Evolutionary conservation across 2,797 vertebrate species (phyloP), one percentile per base, ranked within the genome.

Genomic region (Hylomyscus alleni): DNA sequence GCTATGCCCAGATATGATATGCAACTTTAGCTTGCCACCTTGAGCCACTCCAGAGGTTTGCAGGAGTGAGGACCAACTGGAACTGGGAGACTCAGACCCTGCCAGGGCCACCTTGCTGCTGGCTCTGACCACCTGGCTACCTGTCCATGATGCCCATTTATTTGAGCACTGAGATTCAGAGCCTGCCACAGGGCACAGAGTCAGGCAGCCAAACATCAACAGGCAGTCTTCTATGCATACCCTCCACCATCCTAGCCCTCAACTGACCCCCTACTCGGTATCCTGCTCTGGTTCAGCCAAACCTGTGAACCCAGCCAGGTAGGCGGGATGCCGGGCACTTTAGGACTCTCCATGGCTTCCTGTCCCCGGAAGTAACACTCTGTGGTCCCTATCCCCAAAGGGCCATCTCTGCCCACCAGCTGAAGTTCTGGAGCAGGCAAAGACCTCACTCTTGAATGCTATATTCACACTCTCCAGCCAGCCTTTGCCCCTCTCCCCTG

Each of bases 321-420:
- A 1, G 1, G 8, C 17, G 17, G 11, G 31, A 40, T 2, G 8
- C 1, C 10, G 1, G 19, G 14, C 20, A 2, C 34, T 11, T 37
- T n/a, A 22, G 14, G 1, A 3, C 31, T 73, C 44, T 12, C 52
- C 17, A 1, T 34, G 37, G 47, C 34, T 20, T 29, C 44, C 54
- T 40, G 24, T 34, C 37, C 44, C 9, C 62, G 24, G 4, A 17
- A 19, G 56, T 6, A 3, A 22, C 15, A 1, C 22, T 9, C 40
- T 26, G 24, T 6, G 31, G 56, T 26, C 52, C 19, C 34, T 17
- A 50, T 44, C 90, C 69, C 56, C 54, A 34, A 8, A 47, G 26
- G 56, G 19, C 72, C 22, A 37, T 26, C 31, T 89, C 52, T 52
- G 50, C 5, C 72, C 13, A 26, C 31, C 2, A 20, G 22, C 44